Conservation (phyloP, 2,888 invertebrate species). For the Microchrysa polita region DNA sequence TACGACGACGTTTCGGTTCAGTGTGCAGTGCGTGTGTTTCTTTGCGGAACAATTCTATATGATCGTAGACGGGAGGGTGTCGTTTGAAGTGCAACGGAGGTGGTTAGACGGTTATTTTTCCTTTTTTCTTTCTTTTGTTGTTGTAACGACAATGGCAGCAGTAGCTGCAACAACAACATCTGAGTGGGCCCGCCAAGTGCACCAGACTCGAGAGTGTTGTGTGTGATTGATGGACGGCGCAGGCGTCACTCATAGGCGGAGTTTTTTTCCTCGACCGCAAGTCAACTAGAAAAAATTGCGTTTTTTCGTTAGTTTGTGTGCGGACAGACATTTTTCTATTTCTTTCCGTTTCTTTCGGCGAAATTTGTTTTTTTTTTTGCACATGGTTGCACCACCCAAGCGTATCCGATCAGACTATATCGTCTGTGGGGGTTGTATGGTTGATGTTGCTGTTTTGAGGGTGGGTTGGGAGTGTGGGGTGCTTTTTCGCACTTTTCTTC, state of each 20-base stretch:
- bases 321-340: conserved; percentile 38
- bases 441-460: not conserved
- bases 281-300: not conserved
- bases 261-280: conserved; percentile 45
- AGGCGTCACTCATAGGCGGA: conserved; percentile 50
- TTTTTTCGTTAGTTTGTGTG: conserved; percentile 8
- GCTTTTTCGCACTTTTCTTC: conserved; percentile 17
- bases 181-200: no score
- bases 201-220: conserved; percentile 11
- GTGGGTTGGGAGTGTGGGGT: not conserved
- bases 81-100: conserved; percentile 26
- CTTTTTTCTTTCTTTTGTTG: not conserved
- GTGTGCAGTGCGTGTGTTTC: conserved; percentile 41
- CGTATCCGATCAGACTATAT: conserved; percentile 12
- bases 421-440: conserved; percentile 34
- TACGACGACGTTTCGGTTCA: conserved; percentile 38
- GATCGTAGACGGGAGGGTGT: not conserved
- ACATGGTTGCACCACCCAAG: conserved; percentile 38
- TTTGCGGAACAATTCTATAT: conserved; percentile 5
- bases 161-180: no score
- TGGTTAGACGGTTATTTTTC: conserved; percentile 16
- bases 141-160: conserved; percentile 45
- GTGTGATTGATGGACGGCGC: conserved; percentile 45
- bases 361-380: no score
- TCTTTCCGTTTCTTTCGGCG: conserved; percentile 30